These are phyloP conservation scores for Poeciliopsis infans DNA, from an alignment of 2,797 vertebrate species.

Conservation along the genomic window DNA sequence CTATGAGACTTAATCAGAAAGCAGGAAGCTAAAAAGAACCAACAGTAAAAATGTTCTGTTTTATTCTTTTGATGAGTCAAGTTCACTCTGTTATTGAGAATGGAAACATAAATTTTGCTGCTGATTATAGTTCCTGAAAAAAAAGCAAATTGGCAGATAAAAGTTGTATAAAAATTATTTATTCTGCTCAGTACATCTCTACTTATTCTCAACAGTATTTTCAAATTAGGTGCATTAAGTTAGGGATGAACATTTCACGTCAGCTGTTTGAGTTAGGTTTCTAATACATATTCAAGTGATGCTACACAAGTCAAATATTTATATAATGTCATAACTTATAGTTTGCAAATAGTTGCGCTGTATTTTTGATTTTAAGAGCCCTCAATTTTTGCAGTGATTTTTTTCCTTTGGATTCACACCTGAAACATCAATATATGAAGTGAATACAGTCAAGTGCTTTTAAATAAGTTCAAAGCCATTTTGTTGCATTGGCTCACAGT, in stretches of 20 bases:
- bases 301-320: background rate
- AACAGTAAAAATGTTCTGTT: background rate
- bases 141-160: background rate
- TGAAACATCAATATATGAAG: background rate
- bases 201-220: background rate
- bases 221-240: background rate
- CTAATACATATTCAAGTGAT: background rate
- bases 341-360: background rate
- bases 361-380: background rate
- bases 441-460: background rate
- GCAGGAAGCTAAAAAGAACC: background rate
- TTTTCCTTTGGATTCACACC: background rate
- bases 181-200: background rate
- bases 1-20: background rate
- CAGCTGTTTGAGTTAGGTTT: background rate
- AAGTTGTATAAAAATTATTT: background rate
- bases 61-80: background rate
- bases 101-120: background rate
- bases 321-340: background rate
- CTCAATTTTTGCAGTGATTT: background rate
- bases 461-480: background rate
- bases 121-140: background rate
- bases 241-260: background rate
- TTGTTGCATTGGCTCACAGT: background rate
- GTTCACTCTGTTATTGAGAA: background rate